Evolutionary conservation across 2,888 invertebrate species (phyloP), one percentile per base, ranked within the genome.

Genomic region (Cataglyphis rosenhaueri): DNA sequence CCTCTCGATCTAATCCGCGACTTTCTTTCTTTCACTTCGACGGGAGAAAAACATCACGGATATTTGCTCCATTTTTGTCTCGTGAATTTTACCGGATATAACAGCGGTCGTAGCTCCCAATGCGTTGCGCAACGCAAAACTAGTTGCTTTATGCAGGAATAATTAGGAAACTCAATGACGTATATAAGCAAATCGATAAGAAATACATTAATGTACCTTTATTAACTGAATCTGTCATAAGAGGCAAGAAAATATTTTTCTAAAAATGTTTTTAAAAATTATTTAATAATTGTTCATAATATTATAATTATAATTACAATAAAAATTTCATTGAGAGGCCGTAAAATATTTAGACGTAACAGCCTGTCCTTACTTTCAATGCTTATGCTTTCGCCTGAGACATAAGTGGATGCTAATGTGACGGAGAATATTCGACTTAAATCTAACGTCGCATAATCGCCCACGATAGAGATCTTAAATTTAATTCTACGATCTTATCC

Each of bases 1-100:
- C 18, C 75, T 48, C 6, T 48, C 64, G 18, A 29, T 25, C 21
- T 78, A 71, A 48, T 57, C 44, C 41, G 25, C n/a, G 32, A 65
- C 64, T 35, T 87, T 68, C 76, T 86, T 86, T 88, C 83, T 59
- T 83, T 83, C 87, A 81, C 85, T 57, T 82, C 68, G 55, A 25
- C 59, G 35, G 44, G 15, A 25, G 12, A 35, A 25, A 71, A 79
- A 41, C 57, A 61, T 74, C 29, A 61, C 41, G 25, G 18, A 38
- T 21, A 61, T 12, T 29, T 41, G 57, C 71, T 79, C 79, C 18
- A 78, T 74, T 68, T 62, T 73, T 71, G 64, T 59, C 44, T 82
- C 74, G 85, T 74, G 81, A 86, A 88, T 86, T 68, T 15, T 85
- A 65, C 85, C 87, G 85, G 83, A 87, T 76, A 81, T 85, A 87